Base-by-base conservation (phyloP, 2,113 vertebrate genomes). In the Phasianus colchicus region DNA sequence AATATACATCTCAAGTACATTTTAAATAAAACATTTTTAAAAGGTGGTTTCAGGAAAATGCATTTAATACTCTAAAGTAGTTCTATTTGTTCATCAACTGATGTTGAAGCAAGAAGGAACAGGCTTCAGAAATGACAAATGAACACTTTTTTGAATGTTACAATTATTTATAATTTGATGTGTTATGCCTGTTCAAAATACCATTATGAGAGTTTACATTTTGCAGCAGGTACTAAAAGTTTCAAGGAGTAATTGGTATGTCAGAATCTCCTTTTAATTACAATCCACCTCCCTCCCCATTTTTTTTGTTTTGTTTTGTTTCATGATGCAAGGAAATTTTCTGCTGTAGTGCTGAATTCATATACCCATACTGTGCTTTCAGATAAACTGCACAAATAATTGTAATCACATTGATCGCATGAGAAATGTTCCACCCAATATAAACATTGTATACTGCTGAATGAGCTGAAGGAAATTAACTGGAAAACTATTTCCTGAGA, bases 371-470 rank as follows among this genome's bases (percentile, higher is more conserved):
- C 17, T 12, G 34, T 2, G 18, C 9, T 65, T 88, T 52, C 30
- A 80, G 82, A 95, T 86, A 91, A 83, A 77, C n/a, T 43, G 43
- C 43, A 89, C 34, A 96, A 90, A 64, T 66, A 96, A 83, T 30
- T 64, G 27, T 58, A 57, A 78, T 55, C 83, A 73, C 91, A 95
- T 67, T 69, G 77, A 32, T 60, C 81, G 67, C 29, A 75, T 4
- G 10, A 93, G 45, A 81, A 73, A 70, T 3, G n/a, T 75, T 57
- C 45, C 84, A 72, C 77, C 94, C 74, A 84, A 32, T 15, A 76
- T 36, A 96, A 85, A 83, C 50, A 92, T 1, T 0, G 1, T 32
- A 58, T 38, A 79, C 36, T 80, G 32, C 34, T 78, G 64, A 87
- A 52, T 18, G 57, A 73, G 6, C 11, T 43, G 36, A 54, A 61